These are phyloP conservation scores for Boleophthalmus pectinirostris DNA, from an alignment of 2,113 vertebrate species.

Conservation along the genomic window DNA sequence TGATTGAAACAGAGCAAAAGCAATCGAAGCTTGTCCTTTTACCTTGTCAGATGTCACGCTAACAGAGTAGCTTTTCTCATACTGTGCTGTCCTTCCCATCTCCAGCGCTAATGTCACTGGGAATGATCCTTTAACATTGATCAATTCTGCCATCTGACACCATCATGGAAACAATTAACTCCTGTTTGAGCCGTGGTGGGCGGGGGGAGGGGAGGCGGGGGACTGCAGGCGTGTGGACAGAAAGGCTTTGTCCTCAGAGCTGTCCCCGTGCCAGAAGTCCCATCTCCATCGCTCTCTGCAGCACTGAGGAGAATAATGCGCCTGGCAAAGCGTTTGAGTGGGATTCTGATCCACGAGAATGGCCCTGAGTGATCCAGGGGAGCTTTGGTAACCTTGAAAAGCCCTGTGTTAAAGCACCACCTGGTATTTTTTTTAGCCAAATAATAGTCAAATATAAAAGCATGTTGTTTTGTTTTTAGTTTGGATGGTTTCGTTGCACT, in stretches of 20 bases:
- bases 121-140: constrained; percentile 70
- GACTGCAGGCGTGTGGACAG: constrained; percentile 23
- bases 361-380: not conserved
- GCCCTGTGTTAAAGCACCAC: not conserved
- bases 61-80: constrained; percentile 60
- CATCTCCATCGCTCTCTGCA: constrained; percentile 36
- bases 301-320: constrained; percentile 43
- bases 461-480: too few species aligned
- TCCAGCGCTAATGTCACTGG: constrained; percentile 63
- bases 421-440: too few species aligned
- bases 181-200: constrained; percentile 40
- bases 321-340: constrained; percentile 53
- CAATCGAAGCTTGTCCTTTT: constrained; percentile 61
- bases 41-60: constrained; percentile 61
- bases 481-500: too few species aligned
- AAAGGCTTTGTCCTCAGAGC: constrained; percentile 44
- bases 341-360: constrained; percentile 49
- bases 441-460: too few species aligned
- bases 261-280: constrained; percentile 44
- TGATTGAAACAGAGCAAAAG: constrained; percentile 51
- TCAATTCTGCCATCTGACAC: constrained; percentile 73
- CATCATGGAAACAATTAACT: constrained; percentile 74
- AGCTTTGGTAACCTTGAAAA: constrained; percentile 25
- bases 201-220: constrained; percentile 27
- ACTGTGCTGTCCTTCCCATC: constrained; percentile 47